These are phyloP conservation scores for Pseudoatta argentina DNA, from an alignment of 1,140 invertebrate genomes.

Conservation along the genomic window DNA sequence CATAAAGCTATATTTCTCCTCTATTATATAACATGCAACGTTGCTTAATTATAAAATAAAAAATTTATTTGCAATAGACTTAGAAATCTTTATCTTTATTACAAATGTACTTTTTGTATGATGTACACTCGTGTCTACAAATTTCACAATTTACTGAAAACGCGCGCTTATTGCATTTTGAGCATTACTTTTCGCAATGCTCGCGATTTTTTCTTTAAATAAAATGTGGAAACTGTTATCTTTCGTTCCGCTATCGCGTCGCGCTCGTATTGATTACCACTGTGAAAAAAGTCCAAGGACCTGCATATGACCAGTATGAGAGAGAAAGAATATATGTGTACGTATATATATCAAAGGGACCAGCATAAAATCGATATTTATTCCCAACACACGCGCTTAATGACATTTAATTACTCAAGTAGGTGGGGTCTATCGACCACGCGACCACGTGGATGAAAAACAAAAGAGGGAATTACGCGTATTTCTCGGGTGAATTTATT, in stretches of 20 bases:
- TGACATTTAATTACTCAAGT: slow-evolving; percentile 72
- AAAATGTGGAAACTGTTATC: slow-evolving; percentile 50
- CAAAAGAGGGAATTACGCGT: slow-evolving; percentile 14
- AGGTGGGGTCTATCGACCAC: slow-evolving; percentile 60
- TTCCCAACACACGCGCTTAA: slow-evolving; percentile 68
- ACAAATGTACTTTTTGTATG: background rate
- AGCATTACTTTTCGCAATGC: slow-evolving; percentile 19
- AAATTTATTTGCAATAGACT: slow-evolving; percentile 4
- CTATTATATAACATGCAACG: background rate
- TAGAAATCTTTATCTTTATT: background rate
- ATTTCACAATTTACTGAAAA: background rate
- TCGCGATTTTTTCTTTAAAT: slow-evolving; percentile 6
- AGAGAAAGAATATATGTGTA: background rate
- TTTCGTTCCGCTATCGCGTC: slow-evolving; percentile 50
- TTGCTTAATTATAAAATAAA: background rate
- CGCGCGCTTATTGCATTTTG: background rate
- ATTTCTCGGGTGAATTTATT: slow-evolving; percentile 19
- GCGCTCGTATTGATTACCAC: slow-evolving; percentile 67
- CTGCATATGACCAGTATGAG: slow-evolving; percentile 59
- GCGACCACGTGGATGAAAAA: background rate
- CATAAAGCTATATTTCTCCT: background rate
- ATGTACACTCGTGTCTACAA: background rate
- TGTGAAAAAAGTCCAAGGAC: slow-evolving; percentile 74
- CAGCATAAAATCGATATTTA: slow-evolving; percentile 74
- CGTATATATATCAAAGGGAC: slow-evolving; percentile 61